These are phyloP conservation scores for Lithophane semibrunnea DNA, from an alignment of 2,888 invertebrate genomes.

Conservation along the genomic window DNA sequence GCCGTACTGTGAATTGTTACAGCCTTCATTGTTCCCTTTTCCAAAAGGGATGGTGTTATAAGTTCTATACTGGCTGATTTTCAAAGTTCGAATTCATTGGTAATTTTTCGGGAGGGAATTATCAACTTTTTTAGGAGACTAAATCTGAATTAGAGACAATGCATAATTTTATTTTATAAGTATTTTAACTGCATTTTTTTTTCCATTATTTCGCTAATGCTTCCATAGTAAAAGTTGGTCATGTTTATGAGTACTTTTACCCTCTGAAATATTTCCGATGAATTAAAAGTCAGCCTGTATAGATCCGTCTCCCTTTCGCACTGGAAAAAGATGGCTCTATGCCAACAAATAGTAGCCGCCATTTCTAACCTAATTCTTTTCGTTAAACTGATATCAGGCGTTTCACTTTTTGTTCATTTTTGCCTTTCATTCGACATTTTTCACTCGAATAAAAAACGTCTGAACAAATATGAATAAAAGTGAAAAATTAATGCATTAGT, in stretches of 20 bases:
- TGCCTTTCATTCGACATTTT: not conserved
- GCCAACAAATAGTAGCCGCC: not conserved
- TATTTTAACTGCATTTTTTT: not conserved
- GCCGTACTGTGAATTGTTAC: conserved; percentile 22
- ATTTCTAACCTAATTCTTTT: not conserved
- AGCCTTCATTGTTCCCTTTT: conserved; percentile 2
- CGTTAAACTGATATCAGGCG: not conserved
- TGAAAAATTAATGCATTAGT: not conserved
- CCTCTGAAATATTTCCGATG: not conserved
- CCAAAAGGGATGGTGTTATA: not conserved
- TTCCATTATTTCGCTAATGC: not conserved
- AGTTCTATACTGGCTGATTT: not conserved
- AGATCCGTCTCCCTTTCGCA: not conserved
- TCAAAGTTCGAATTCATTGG: not conserved
- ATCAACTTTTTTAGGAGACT: not conserved
- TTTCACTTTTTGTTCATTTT: not conserved
- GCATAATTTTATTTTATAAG: no score
- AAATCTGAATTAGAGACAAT: not conserved
- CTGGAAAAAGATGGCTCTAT: not conserved
- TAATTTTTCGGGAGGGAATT: not conserved
- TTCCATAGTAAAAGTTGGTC: not conserved
- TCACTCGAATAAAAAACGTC: not conserved
- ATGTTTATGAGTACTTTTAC: not conserved
- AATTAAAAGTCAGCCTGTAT: not conserved
- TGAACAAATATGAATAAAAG: not conserved